A percentile compares a stretch with the other conserved stretches of the same genome.
These are phyloP conservation scores for Buceros bicornis DNA, from an alignment of 2,797 vertebrate genomes.

Conservation along the genomic window DNA sequence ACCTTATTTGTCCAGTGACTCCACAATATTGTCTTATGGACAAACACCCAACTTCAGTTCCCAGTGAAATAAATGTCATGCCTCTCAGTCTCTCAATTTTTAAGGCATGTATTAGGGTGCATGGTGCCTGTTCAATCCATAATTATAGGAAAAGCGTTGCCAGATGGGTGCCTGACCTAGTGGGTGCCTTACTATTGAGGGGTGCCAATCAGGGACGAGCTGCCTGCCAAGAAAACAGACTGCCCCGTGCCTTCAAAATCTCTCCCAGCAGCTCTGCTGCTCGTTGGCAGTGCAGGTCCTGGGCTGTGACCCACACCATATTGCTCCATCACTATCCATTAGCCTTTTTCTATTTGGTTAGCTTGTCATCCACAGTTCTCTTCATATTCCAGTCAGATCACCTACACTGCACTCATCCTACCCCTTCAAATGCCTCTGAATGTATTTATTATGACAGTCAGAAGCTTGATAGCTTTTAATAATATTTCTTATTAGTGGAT, in stretches of 20 bases:
- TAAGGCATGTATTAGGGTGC: background rate
- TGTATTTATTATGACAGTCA: background rate
- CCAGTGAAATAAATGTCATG: background rate
- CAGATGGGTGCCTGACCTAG: background rate
- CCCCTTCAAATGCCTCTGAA: background rate
- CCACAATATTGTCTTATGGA: background rate
- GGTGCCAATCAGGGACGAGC: background rate
- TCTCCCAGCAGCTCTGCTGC: background rate
- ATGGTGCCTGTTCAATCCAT: background rate
- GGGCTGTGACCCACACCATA: background rate
- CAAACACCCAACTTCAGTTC: background rate
- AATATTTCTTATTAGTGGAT: constrained; percentile 1
- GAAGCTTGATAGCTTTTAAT: constrained; percentile 36
- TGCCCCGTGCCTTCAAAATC: background rate
- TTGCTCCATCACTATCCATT: background rate
- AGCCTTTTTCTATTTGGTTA: background rate
- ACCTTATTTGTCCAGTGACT: background rate
- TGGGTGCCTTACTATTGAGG: background rate
- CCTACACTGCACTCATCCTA: background rate
- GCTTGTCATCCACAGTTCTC: background rate
- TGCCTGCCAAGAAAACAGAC: background rate
- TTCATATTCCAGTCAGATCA: background rate
- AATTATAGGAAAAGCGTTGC: background rate
- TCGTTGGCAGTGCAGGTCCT: background rate
- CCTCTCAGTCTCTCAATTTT: background rate